A percentile compares a stretch with the other conserved stretches of the same genome.
phyloP scores from a whole-genome alignment of 2,113 vertebrate genomes.

The Sceloporus undulatus region DNA sequence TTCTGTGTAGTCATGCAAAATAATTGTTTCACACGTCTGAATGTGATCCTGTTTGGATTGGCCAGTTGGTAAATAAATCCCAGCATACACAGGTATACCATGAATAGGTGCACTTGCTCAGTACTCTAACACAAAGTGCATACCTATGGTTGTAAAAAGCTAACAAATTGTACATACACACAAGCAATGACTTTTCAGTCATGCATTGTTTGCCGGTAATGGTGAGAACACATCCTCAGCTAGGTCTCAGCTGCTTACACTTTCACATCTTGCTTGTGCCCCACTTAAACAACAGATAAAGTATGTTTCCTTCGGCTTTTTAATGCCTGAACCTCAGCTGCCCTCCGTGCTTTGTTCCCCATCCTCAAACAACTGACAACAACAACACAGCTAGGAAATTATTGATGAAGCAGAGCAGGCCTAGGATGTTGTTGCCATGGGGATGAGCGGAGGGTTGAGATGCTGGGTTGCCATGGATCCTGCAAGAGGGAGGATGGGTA shows the following conservation, averaged over 20 bases:
- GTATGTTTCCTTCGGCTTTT: neutral
- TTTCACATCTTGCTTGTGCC: too few species aligned
- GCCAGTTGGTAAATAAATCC: neutral
- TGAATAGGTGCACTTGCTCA: neutral
- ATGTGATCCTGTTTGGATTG: neutral
- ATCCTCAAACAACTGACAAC: slow-evolving; percentile 7
- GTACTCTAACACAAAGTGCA: neutral
- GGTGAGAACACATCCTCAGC: neutral
- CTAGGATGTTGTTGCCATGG: slow-evolving; percentile 75
- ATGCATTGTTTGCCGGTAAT: neutral
- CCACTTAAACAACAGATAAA: neutral
- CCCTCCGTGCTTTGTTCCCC: neutral
- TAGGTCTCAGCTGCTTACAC: neutral
- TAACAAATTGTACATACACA: neutral
- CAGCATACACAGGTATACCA: neutral
- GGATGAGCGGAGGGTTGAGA: slow-evolving; percentile 56
- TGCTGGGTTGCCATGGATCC: slow-evolving; percentile 70
- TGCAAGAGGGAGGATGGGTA: slow-evolving; percentile 60
- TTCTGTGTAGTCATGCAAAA: neutral
- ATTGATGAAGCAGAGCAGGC: slow-evolving; percentile 52
- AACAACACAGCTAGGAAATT: slow-evolving; percentile 29
- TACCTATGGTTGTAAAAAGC: neutral
- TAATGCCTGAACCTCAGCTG: neutral
- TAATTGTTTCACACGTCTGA: neutral
- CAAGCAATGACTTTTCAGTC: neutral